Conservation (phyloP, 2,113 vertebrate species). For the Coptodon bakossiorum region DNA sequence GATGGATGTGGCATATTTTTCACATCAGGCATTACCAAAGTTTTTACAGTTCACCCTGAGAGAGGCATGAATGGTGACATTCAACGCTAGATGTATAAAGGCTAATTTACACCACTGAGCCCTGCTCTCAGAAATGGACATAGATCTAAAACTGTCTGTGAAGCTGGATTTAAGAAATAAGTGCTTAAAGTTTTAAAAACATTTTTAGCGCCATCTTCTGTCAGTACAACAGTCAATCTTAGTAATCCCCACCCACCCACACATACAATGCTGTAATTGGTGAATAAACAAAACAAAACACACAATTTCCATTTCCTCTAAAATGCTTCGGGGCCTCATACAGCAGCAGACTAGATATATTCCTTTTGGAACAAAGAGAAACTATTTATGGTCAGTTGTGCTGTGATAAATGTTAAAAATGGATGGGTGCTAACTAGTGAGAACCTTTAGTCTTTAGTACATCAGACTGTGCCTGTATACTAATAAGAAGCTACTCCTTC, state of each 20-base stretch:
- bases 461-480: neutral
- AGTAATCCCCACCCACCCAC: accelerated
- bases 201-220: neutral
- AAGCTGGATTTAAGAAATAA: neutral
- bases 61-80: neutral
- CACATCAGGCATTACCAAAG: neutral
- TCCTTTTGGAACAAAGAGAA: neutral
- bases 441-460: neutral
- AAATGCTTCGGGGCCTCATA: neutral
- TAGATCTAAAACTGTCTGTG: neutral
- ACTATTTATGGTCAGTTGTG: accelerated
- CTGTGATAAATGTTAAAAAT: neutral
- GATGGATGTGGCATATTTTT: neutral
- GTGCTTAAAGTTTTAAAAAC: neutral
- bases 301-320: neutral
- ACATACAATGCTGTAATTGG: neutral
- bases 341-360: accelerated
- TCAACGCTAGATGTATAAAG: accelerated
- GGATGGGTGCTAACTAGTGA: neutral
- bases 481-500: neutral
- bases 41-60: neutral
- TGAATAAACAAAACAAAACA: neutral
- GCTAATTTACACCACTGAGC: neutral
- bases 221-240: neutral
- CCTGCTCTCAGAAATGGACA: accelerated